Conservation (phyloP, 2,113 vertebrate species). For the Cochlearius cochlearius region DNA sequence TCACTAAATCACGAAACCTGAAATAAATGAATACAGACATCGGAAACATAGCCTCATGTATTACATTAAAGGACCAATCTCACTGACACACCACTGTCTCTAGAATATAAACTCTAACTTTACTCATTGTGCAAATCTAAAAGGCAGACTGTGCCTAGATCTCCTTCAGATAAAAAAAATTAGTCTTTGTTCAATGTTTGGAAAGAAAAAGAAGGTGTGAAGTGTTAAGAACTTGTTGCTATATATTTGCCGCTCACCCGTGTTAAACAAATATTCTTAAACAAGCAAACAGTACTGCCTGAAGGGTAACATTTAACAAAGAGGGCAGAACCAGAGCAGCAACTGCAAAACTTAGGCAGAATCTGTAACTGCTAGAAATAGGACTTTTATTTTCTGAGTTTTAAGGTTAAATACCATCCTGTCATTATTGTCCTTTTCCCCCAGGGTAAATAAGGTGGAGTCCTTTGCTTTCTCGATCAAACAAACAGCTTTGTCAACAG, state of each 20-base stretch:
- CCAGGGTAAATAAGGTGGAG: neutral
- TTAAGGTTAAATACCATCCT: neutral
- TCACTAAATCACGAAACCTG: slow-evolving; percentile 22
- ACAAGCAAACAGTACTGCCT: neutral
- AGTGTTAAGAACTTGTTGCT: neutral
- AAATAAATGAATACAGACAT: slow-evolving; percentile 6
- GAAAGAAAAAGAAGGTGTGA: neutral
- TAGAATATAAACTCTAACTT: neutral
- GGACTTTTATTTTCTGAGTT: neutral
- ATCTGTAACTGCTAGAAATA: neutral
- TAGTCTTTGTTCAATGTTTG: neutral
- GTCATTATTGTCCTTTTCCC: neutral
- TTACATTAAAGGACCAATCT: neutral
- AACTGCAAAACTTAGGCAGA: neutral
- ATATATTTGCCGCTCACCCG: neutral
- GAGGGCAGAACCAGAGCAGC: neutral
- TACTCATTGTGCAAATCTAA: neutral
- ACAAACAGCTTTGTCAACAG: neutral
- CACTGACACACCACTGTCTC: neutral
- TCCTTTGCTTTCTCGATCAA: neutral
- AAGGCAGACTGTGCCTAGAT: neutral
- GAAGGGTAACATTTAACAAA: neutral
- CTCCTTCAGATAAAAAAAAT: neutral
- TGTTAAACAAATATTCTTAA: neutral
- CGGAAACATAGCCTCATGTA: neutral